Evolutionary conservation across 1,140 invertebrate genomes (phyloP).

Genomic region (Drosophila funebris): DNA sequence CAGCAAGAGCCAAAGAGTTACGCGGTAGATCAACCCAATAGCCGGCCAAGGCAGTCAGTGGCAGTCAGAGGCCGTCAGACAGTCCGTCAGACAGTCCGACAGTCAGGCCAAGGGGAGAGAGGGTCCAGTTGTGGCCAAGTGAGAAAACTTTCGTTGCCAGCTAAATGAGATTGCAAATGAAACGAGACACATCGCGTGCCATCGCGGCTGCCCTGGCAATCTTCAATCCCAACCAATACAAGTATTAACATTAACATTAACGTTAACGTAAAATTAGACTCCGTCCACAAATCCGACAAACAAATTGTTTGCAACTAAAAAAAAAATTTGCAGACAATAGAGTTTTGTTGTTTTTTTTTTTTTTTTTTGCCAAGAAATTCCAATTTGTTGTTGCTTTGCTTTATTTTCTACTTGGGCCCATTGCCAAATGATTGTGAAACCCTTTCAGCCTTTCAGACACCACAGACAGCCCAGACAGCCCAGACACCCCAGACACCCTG

Average conservation of each 20-base stretch:
- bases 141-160: conserved; percentile 29
- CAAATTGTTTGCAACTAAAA: not conserved
- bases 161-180: conserved; percentile 1
- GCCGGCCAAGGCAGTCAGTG: not conserved
- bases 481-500: not conserved
- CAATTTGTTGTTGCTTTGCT: conserved; percentile 9
- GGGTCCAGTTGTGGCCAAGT: conserved; percentile 18
- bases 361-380: conserved; percentile 40
- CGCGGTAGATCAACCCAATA: conserved; percentile 15
- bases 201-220: no score
- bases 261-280: conserved; percentile 52
- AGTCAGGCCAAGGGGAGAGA: not conserved
- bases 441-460: no score
- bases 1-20: conserved; percentile 33
- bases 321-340: conserved; percentile 36
- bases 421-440: conserved; percentile 18
- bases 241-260: conserved; percentile 64
- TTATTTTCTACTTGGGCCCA: conserved; percentile 12
- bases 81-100: not conserved
- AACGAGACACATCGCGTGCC: conserved; percentile 7
- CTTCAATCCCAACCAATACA: conserved; percentile 27
- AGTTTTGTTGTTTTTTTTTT: no score
- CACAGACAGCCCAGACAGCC: not conserved
- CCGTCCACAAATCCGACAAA: conserved; percentile 47
- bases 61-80: no score